These are phyloP conservation scores for Epinephelus coioides DNA, from an alignment of 2,797 vertebrate genomes.

Conservation along the genomic window DNA sequence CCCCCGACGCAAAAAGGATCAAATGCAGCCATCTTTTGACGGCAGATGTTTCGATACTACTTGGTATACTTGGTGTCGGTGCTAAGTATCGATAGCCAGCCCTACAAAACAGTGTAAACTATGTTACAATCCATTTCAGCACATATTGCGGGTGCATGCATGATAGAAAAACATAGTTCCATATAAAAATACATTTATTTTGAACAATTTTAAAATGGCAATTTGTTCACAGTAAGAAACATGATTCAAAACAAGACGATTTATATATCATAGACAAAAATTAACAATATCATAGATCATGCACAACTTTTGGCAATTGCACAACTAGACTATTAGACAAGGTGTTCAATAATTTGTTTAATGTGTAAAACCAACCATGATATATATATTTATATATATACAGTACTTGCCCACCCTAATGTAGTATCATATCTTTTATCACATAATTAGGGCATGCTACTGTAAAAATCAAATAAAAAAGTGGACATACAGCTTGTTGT, in stretches of 20 bases:
- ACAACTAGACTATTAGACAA: constrained; percentile 76
- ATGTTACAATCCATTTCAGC: constrained; percentile 3
- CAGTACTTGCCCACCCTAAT: constrained; percentile 68
- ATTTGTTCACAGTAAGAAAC: constrained; percentile 97
- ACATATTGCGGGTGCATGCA: constrained; percentile 3
- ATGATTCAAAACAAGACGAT: constrained; percentile 90
- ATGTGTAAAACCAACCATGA: constrained; percentile 76
- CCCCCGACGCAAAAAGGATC: no score
- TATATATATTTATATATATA: constrained; percentile 48
- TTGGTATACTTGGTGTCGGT: no score
- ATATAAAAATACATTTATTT: constrained; percentile 99
- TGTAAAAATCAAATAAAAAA: constrained; percentile 57
- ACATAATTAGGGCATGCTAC: constrained; percentile 79
- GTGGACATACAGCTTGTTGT: constrained; percentile 54
- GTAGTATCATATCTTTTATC: constrained; percentile 52
- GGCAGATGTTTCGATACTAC: no score
- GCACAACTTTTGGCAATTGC: constrained; percentile 75
- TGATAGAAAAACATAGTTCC: constrained; percentile 49
- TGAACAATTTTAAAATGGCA: constrained; percentile 96
- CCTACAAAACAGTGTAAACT: neutral
- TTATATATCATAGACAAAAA: constrained; percentile 66
- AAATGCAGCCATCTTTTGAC: no score
- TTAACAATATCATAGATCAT: constrained; percentile 77
- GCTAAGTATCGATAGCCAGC: no score
- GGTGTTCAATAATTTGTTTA: constrained; percentile 70